Conservation (phyloP, 2,113 vertebrate species). For the Sylvia atricapilla region DNA sequence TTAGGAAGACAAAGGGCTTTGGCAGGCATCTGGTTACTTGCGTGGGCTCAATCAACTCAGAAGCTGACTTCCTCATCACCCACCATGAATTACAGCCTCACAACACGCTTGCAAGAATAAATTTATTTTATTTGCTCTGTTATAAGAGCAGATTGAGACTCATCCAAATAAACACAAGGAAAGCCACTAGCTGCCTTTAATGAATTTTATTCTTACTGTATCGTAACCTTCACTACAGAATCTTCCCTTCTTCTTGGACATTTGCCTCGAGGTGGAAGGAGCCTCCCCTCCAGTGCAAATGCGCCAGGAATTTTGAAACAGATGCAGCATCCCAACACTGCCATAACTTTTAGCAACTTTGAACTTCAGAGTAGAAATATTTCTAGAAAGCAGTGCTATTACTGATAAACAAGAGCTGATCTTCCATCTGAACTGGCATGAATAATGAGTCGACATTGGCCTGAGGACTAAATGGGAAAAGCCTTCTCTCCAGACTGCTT, state of each 20-base stretch:
- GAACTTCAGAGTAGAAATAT: not conserved
- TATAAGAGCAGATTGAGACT: not conserved
- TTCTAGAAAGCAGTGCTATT: not conserved
- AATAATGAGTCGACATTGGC: not conserved
- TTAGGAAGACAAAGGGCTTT: conserved; percentile 41
- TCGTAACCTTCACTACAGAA: not conserved
- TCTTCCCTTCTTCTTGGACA: not conserved
- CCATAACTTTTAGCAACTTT: not conserved
- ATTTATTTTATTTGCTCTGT: not conserved
- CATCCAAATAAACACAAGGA: not conserved
- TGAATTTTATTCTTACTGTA: not conserved
- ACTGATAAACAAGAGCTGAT: not conserved
- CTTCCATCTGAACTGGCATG: not conserved
- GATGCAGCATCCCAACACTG: not conserved
- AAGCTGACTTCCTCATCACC: conserved; percentile 6
- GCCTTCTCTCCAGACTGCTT: not conserved
- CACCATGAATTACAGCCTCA: not conserved
- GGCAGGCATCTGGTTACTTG: conserved; percentile 31
- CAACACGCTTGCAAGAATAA: not conserved
- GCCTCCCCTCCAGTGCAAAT: not conserved
- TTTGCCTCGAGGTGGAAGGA: not conserved
- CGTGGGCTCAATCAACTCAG: not conserved
- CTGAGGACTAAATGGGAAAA: not conserved
- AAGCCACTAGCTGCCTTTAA: not conserved
- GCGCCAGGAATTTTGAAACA: not conserved